Evolutionary conservation across 2,113 vertebrate species (phyloP).

Genomic region (Synchiropus splendidus): DNA sequence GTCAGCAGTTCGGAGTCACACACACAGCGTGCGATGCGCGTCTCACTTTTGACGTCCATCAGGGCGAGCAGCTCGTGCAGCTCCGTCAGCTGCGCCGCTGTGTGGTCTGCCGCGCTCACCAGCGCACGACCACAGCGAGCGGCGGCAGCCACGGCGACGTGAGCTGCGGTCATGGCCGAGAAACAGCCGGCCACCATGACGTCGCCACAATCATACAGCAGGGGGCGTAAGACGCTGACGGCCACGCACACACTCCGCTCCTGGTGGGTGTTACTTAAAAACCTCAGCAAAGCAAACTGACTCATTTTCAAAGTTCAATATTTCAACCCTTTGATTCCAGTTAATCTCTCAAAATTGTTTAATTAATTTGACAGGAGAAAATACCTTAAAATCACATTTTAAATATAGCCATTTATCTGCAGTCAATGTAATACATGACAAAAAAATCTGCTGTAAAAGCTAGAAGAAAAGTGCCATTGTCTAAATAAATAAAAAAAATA

Average conservation of each 20-base stretch:
- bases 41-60: conserved; percentile 80
- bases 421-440: too few relatives aligned
- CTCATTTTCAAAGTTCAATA: not conserved
- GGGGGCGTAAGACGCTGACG: conserved; percentile 66
- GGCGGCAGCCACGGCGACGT: conserved; percentile 64
- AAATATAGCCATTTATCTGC: too few relatives aligned
- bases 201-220: conserved; percentile 68
- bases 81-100: conserved; percentile 57
- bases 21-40: not conserved
- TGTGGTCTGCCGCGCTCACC: conserved; percentile 70
- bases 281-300: not conserved
- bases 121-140: conserved; percentile 54
- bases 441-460: too few relatives aligned
- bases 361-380: too few relatives aligned
- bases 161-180: conserved; percentile 75
- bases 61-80: conserved; percentile 57
- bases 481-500: too few relatives aligned
- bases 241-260: conserved; percentile 83
- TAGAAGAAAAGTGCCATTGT: too few relatives aligned
- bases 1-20: not conserved
- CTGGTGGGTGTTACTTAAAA: conserved; percentile 41
- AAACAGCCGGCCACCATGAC: conserved; percentile 73
- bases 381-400: too few relatives aligned
- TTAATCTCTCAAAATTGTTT: too few relatives aligned
- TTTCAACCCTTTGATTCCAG: too few relatives aligned